Percentiles rank a stretch among this genome's conserved stretches.
These are phyloP conservation scores for Acanthurus lineatus DNA, from an alignment of 2,797 vertebrate genomes.

Conservation along the genomic window DNA sequence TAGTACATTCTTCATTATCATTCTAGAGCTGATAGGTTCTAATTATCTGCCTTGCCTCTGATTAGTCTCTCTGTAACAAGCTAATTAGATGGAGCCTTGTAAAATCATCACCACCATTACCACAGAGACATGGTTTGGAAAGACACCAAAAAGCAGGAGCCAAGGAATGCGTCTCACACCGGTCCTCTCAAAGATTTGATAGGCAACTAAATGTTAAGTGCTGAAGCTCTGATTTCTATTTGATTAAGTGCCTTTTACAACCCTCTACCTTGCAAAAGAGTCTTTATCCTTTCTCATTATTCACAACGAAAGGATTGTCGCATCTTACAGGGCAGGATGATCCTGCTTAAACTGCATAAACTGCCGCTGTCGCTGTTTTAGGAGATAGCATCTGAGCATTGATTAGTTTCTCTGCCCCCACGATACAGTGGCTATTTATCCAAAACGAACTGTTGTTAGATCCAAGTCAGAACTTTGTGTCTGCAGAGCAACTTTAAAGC, in stretches of 20 bases:
- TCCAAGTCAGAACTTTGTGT: constrained; percentile 72
- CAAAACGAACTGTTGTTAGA: constrained; percentile 72
- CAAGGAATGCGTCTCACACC: constrained; percentile 58
- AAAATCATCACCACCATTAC: constrained; percentile 83
- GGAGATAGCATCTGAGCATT: constrained; percentile 82
- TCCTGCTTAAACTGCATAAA: constrained; percentile 79
- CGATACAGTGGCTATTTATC: constrained; percentile 79
- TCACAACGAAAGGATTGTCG: constrained; percentile 75
- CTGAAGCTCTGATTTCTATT: constrained; percentile 74
- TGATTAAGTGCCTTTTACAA: constrained; percentile 80
- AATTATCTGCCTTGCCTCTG: constrained; percentile 85
- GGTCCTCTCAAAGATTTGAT: constrained; percentile 70
- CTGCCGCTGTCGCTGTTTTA: constrained; percentile 75
- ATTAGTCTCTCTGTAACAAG: constrained; percentile 84
- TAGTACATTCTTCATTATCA: constrained; percentile 80
- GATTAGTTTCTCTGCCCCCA: constrained; percentile 78
- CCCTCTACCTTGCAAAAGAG: constrained; percentile 57
- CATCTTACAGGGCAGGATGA: constrained; percentile 69
- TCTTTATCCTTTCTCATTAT: constrained; percentile 75
- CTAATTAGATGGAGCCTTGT: constrained; percentile 85
- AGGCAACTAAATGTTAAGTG: constrained; percentile 81
- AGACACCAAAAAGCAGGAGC: constrained; percentile 76
- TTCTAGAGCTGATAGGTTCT: constrained; percentile 81
- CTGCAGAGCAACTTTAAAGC: constrained; percentile 79
- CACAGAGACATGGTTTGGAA: constrained; percentile 76